Evolutionary conservation across 2,113 vertebrate species (phyloP), one percentile per base, ranked within the genome.

Genomic region (Plectropomus leopardus): DNA sequence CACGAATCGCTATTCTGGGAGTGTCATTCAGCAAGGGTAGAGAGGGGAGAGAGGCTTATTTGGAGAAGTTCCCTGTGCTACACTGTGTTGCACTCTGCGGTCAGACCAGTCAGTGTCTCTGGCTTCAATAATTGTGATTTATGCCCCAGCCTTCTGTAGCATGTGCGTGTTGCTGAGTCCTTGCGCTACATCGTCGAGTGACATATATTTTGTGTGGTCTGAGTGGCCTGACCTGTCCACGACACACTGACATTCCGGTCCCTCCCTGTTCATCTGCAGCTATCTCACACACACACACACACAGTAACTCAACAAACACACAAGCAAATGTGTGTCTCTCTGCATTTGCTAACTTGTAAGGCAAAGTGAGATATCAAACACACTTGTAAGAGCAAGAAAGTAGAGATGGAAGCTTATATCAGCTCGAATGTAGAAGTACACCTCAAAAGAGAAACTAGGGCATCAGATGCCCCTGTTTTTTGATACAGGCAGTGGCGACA

Each of bases 121-220:
- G 83, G 88, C 89, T 81, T 90, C 89, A 89, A 82, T 95, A 92
- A 94, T 94, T 92, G 90, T 94, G 93, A 95, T 95, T 95, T 94
- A 95, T 95, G 83, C 76, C 83, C 76, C 48, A 72, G 92, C 84
- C 88, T 90, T 92, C 83, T 45, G 70, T 74, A 61, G 72, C 65
- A 53, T 66, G 82, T 83, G 85, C 73, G 74, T 85, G 87, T 84
- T 80, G 82, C 70, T 17, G 80, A 88, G 89, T 86, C 86, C 84
- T 83, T 88, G 89, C 42, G 66, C 76, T 63, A 82, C 80, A 70
- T 72, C 76, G 45, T 92, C 72, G 70, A 92, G 79, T 93, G 89
- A 94, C 92, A 91, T 88, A 82, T 86, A 90, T 92, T 89, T 80
- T 82, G 82, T 86, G 60, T 60, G 71, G 64, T 86, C 61, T 65